phyloP scores from a whole-genome alignment of 2,113 vertebrate species.

The Hemiscyllium ocellatum region DNA sequence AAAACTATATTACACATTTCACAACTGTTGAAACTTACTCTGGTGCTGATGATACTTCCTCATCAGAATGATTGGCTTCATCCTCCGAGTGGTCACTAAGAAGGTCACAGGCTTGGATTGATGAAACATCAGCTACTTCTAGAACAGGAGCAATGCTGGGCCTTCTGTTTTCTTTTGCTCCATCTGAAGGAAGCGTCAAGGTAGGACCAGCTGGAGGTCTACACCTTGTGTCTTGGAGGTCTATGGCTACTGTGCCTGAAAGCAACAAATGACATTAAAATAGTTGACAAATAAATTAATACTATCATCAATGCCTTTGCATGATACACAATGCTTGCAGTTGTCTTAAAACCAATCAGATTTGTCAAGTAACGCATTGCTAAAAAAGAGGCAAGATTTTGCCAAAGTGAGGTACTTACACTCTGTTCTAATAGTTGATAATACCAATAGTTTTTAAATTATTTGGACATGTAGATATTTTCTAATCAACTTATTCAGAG shows the following conservation, averaged over 20 bases:
- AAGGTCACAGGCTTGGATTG: slow-evolving; percentile 63
- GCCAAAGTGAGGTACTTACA: neutral
- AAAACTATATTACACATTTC: neutral
- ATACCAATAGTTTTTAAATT: neutral
- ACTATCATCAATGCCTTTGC: neutral
- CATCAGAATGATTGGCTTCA: slow-evolving; percentile 59
- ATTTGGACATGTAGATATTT: too few relatives aligned
- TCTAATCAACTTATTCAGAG: too few relatives aligned
- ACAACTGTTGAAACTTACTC: slow-evolving; percentile 53
- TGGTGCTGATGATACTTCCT: slow-evolving; percentile 56
- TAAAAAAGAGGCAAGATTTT: too few relatives aligned
- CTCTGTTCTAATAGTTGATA: too few relatives aligned
- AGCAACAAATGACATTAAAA: slow-evolving; percentile 8
- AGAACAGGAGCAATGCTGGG: slow-evolving; percentile 68
- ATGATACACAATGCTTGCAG: neutral
- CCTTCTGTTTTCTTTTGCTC: slow-evolving; percentile 53
- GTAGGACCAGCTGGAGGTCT: slow-evolving; percentile 52
- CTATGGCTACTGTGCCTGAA: slow-evolving; percentile 69
- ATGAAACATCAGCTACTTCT: slow-evolving; percentile 64
- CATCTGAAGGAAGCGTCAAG: slow-evolving; percentile 57
- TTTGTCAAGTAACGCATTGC: neutral
- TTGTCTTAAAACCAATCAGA: neutral
- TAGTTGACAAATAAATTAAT: neutral
- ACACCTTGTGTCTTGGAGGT: slow-evolving; percentile 65
- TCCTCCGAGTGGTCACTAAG: slow-evolving; percentile 72